phyloP scores from a whole-genome alignment of 1,140 invertebrate species.

The Drosophila bocqueti region DNA sequence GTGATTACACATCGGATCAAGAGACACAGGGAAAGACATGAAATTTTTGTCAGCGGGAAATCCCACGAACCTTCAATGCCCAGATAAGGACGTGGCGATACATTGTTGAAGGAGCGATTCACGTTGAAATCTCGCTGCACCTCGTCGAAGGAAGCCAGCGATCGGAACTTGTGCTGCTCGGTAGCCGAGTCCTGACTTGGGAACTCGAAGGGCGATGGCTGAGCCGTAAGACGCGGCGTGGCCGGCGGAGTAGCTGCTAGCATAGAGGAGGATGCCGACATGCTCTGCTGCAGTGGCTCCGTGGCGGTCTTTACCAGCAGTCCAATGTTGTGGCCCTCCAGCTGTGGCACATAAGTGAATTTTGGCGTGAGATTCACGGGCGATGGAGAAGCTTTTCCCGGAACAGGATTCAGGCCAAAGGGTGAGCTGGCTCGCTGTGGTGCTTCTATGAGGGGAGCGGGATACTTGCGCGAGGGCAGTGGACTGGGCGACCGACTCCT shows the following conservation, averaged over 20 bases:
- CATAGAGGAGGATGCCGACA: conserved; percentile 64
- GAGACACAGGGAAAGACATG: conserved; percentile 3
- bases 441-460: conserved; percentile 73
- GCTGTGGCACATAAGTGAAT: conserved; percentile 66
- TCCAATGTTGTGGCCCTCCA: conserved; percentile 80
- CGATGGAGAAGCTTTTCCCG: conserved; percentile 13
- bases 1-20: not conserved
- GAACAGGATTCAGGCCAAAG: conserved; percentile 69
- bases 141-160: conserved; percentile 55
- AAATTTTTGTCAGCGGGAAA: conserved; percentile 5
- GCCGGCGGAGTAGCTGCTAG: conserved; percentile 57
- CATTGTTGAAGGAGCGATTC: conserved; percentile 78
- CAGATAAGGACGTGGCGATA: conserved; percentile 78
- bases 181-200: not conserved
- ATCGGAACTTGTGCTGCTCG: conserved; percentile 36
- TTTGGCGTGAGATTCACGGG: conserved; percentile 31
- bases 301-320: conserved; percentile 69
- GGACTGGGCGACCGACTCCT: conserved; percentile 67
- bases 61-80: conserved; percentile 72
- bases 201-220: conserved; percentile 65
- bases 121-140: conserved; percentile 56
- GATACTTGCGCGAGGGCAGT: conserved; percentile 67
- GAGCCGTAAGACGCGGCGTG: conserved; percentile 57
- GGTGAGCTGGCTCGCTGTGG: conserved; percentile 68
- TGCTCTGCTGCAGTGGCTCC: conserved; percentile 61